Evolutionary conservation across 2,888 invertebrate genomes (phyloP).

Genomic region (Calliopum simillimum): DNA sequence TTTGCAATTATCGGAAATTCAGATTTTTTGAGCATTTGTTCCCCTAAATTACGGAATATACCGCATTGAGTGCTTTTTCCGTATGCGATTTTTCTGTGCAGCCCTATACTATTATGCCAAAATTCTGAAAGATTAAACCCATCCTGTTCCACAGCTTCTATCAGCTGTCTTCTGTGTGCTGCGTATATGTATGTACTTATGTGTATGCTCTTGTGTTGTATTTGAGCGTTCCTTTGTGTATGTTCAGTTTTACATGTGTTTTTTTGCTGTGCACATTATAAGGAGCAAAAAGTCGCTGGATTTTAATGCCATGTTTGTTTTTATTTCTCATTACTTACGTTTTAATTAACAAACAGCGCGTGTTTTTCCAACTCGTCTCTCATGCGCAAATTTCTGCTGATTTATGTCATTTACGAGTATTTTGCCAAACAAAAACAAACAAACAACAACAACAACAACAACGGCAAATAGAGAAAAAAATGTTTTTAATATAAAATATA

Average conservation of each 20-base stretch:
- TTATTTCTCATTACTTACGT: slow-evolving; percentile 29
- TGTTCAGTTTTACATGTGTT: not conserved
- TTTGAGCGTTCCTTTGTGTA: not conserved
- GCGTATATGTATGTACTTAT: not conserved
- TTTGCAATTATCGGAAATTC: too few species aligned
- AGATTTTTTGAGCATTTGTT: too few species aligned
- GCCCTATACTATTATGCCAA: too few species aligned
- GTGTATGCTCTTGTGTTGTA: too few species aligned
- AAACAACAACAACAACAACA: too few species aligned
- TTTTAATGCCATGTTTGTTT: slow-evolving; percentile 18
- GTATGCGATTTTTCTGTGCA: too few species aligned
- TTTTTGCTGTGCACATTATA: not conserved
- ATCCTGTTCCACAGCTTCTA: not conserved
- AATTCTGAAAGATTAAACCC: too few species aligned
- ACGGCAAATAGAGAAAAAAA: too few species aligned
- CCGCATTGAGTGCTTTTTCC: too few species aligned
- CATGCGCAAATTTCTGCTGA: slow-evolving; percentile 29
- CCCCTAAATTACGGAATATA: too few species aligned
- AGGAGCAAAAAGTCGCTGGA: not conserved
- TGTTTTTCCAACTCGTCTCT: slow-evolving; percentile 10
- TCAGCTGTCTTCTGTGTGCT: not conserved
- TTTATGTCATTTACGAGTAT: slow-evolving; percentile 5
- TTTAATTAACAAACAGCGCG: slow-evolving; percentile 32
- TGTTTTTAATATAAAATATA: too few species aligned
- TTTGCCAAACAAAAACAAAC: too few species aligned